A percentile compares a stretch with the other conserved stretches of the same genome.
These are phyloP conservation scores for Gibbula magus DNA, from an alignment of 2,888 invertebrate species.

Conservation along the genomic window DNA sequence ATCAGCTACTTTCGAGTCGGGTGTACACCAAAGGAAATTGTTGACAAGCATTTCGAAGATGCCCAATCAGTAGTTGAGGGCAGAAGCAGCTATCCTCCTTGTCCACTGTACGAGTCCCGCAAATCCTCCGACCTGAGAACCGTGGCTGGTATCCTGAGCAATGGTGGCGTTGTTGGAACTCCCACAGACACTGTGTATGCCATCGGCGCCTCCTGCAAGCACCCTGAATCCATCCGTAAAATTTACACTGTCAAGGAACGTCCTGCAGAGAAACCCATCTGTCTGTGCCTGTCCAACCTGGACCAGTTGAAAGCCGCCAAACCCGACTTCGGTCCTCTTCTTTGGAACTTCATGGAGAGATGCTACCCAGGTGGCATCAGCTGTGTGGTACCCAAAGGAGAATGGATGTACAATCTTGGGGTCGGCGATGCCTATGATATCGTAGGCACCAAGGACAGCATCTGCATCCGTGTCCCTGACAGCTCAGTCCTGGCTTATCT, in stretches of 20 bases:
- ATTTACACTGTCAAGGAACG: constrained; percentile 57
- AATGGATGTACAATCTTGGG: constrained; percentile 49
- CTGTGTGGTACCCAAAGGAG: constrained; percentile 58
- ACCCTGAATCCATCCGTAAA: constrained; percentile 50
- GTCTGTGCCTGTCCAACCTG: constrained; percentile 56
- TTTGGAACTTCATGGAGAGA: constrained; percentile 55
- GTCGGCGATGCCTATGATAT: constrained; percentile 42
- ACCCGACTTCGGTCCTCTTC: constrained; percentile 49
- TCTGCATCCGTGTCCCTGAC: constrained; percentile 58
- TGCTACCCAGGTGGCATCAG: constrained; percentile 60
- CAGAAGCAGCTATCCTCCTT: constrained; percentile 32
- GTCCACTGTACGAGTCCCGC: constrained; percentile 48
- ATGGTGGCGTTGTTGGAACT: constrained; percentile 53
- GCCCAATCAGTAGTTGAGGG: neutral
- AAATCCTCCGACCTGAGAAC: constrained; percentile 44
- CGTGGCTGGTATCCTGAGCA: constrained; percentile 46
- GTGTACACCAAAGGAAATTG: constrained; percentile 15
- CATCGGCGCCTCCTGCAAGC: constrained; percentile 54
- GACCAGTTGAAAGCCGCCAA: constrained; percentile 51
- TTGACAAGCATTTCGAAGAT: constrained; percentile 10
- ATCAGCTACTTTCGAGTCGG: constrained; percentile 23
- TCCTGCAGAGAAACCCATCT: constrained; percentile 59
- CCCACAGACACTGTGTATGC: constrained; percentile 64
- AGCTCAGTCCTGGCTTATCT: constrained; percentile 55
- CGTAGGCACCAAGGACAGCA: constrained; percentile 52